Conservation (phyloP, 2,797 vertebrate species). For the Enteromius fasciolatus region DNA sequence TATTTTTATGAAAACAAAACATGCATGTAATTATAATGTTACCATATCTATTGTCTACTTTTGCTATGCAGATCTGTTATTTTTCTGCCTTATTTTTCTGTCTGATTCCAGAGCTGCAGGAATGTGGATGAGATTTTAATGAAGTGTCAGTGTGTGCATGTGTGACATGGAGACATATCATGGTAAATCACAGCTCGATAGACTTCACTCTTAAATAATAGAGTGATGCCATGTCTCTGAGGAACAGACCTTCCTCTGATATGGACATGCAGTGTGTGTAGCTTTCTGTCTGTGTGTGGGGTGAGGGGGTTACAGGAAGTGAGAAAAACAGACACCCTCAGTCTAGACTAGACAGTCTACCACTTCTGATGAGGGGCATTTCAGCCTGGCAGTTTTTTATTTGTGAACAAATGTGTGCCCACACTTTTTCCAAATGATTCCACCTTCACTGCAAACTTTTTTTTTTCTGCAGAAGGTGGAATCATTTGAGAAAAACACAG, state of each 20-base stretch:
- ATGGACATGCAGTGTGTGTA: conserved; percentile 30
- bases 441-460: neutral
- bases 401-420: conserved; percentile 20
- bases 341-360: conserved; percentile 31
- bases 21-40: neutral
- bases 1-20: neutral
- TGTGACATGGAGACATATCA: conserved; percentile 23
- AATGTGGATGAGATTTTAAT: conserved; percentile 31
- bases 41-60: neutral
- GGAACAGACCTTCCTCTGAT: conserved; percentile 32
- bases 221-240: conserved; percentile 33
- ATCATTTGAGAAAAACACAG: neutral
- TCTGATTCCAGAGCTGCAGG: neutral
- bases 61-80: neutral
- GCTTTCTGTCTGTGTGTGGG: conserved; percentile 17
- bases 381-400: neutral
- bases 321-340: conserved; percentile 36
- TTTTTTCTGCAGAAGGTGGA: neutral
- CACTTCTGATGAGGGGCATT: neutral
- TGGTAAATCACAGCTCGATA: conserved; percentile 28
- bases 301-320: conserved; percentile 23
- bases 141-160: conserved; percentile 18
- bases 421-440: conserved; percentile 30
- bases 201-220: conserved; percentile 42
- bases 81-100: neutral